Percentiles rank a stretch among this genome's conserved stretches.
Evolutionary conservation across 92 coral and sea anemone genomes (phyloP).

Genomic region (Palythoa caribaeorum): DNA sequence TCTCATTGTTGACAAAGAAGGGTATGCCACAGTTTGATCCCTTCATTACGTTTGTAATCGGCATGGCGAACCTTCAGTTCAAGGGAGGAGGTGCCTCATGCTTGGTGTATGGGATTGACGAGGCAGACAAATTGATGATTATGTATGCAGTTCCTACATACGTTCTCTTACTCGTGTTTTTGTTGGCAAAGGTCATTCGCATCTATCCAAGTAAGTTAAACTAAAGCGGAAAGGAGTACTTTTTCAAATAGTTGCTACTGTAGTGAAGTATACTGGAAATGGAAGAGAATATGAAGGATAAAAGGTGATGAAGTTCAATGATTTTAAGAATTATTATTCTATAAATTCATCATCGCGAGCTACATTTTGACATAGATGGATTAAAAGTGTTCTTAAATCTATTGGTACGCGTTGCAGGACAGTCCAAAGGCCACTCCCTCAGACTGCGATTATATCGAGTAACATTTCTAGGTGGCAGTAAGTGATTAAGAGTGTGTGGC

Average conservation of each 20-base stretch:
- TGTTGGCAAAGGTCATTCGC: slow-evolving; percentile 39
- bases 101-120: slow-evolving; percentile 25
- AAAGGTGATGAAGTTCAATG: background rate
- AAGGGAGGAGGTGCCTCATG: slow-evolving; percentile 27
- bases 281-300: background rate
- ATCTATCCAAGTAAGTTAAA: slow-evolving; percentile 31
- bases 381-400: too few species aligned
- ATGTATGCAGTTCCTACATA: slow-evolving; percentile 40
- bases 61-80: slow-evolving; percentile 29
- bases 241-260: background rate
- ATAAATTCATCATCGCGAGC: too few species aligned
- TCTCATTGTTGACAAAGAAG: slow-evolving; percentile 33
- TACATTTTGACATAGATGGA: too few species aligned
- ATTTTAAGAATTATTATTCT: too few species aligned
- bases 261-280: background rate
- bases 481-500: too few species aligned
- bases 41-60: slow-evolving; percentile 35
- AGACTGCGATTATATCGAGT: too few species aligned
- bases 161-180: slow-evolving; percentile 29
- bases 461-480: too few species aligned
- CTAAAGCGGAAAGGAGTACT: background rate
- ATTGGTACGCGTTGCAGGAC: too few species aligned
- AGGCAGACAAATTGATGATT: slow-evolving; percentile 40
- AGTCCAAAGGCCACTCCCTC: too few species aligned
- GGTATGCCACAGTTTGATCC: slow-evolving; percentile 41